Percentiles rank a stretch among this genome's conserved stretches.
Conservation (phyloP, 2,888 invertebrate genomes). For the Aporophyla lueneburgensis region DNA sequence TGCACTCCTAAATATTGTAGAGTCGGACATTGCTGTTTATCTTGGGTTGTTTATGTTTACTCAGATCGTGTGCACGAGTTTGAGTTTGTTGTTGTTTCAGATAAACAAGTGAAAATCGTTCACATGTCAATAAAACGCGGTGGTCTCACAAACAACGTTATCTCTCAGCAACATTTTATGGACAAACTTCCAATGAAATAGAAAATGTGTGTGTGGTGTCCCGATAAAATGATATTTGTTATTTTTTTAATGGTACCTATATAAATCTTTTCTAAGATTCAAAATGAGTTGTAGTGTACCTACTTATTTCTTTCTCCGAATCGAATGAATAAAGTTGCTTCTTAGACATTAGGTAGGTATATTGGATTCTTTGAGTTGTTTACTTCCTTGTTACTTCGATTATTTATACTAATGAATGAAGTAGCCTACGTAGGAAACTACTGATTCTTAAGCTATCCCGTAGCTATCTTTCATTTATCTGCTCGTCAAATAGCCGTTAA, state of each 20-base stretch:
- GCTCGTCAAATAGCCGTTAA: constrained; percentile 35
- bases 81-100: constrained; percentile 40
- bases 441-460: neutral
- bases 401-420: neutral
- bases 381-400: neutral
- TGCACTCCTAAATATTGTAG: constrained; percentile 1
- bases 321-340: neutral
- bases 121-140: constrained; percentile 53
- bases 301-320: constrained; percentile 4
- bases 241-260: constrained; percentile 6
- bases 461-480: constrained; percentile 13
- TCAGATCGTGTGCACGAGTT: constrained; percentile 1
- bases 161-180: constrained; percentile 41
- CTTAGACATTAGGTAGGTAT: neutral
- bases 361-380: neutral
- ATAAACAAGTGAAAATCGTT: constrained; percentile 51
- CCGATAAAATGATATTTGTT: constrained; percentile 25
- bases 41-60: constrained; percentile 33
- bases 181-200: constrained; percentile 35
- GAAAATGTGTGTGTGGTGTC: constrained; percentile 24
- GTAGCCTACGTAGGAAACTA: neutral
- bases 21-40: constrained; percentile 10
- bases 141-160: constrained; percentile 50
- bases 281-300: too few species aligned
- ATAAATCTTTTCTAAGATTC: neutral